Evolutionary conservation across 2,113 vertebrate species (phyloP).

Genomic region (Carollia perspicillata): DNA sequence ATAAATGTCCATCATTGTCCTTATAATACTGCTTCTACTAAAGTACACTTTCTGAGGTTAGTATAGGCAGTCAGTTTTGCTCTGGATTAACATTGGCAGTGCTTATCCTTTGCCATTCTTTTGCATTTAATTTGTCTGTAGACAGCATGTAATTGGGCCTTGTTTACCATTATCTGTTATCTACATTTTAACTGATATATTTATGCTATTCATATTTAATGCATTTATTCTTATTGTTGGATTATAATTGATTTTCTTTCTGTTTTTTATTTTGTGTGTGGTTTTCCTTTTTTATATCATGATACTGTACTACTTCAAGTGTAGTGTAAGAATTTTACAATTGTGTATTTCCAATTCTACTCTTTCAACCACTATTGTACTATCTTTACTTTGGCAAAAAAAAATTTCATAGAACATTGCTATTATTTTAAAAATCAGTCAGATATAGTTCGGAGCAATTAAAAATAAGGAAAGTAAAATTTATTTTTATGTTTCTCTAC

Average conservation of each 20-base stretch:
- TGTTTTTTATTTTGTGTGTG: background rate
- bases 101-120: background rate
- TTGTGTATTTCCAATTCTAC: background rate
- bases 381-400: background rate
- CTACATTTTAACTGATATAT: background rate
- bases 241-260: background rate
- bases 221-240: background rate
- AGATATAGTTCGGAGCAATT: background rate
- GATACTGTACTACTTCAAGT: background rate
- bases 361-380: background rate
- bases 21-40: background rate
- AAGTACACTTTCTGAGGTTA: background rate
- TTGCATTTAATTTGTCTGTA: background rate
- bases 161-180: background rate
- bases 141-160: background rate
- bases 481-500: background rate
- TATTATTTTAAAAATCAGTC: background rate
- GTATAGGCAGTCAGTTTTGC: background rate
- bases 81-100: background rate
- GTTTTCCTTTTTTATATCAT: background rate
- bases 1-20: background rate
- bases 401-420: background rate
- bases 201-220: background rate
- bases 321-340: background rate
- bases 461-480: background rate